Base-by-base conservation (phyloP, 2,797 vertebrate genomes). In the Rhinatrema bivittatum region DNA sequence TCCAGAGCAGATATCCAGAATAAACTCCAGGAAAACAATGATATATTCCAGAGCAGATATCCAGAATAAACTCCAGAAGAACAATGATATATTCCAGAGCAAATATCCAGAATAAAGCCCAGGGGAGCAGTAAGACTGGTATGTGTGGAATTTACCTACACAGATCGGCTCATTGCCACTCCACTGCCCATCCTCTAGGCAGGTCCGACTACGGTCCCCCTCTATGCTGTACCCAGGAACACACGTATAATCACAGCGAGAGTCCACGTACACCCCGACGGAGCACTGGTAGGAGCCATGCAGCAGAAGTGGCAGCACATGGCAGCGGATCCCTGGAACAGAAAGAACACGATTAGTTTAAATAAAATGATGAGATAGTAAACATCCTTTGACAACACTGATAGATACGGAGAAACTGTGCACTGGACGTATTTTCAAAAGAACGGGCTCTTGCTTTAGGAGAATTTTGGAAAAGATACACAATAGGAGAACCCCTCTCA, bases 181-280 rank as follows among this genome's bases (percentile, higher is more conserved):
- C 96, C 95, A 98, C 4, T 7, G 74, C 2, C 87, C 89, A 0
- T 78, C 60, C 20, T 85, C 86, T 78, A 78, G 86, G 68, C 96
- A 99, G 45, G 80, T 49, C 6, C 91, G 87, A 1, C 82, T 88
- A 20, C 73, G 84, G 31, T 91, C 81, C 0, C 87, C 88, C 65
- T 94, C 88, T 10, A 97, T 74, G 50, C 86, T 83, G 68, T 93
- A 94, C 10, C 96, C 96, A 0, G 69, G 72, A 32, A 46, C 35
- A 50, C 96, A 98, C 60, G 68, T 70, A 62, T 93, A 97, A 43
- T 89, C 84, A 5, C 95, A 98, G 57, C 85, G 85, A 43, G 96
- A 97, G 69, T 94, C 89, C 49, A 91, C 85, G 57, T 81, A 57
- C 19, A 88, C 83, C 1, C 91, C 87, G 0, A 79, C 74, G 2